Conservation (phyloP, 2,888 invertebrate genomes). For the Heteropelma amictum region DNA sequence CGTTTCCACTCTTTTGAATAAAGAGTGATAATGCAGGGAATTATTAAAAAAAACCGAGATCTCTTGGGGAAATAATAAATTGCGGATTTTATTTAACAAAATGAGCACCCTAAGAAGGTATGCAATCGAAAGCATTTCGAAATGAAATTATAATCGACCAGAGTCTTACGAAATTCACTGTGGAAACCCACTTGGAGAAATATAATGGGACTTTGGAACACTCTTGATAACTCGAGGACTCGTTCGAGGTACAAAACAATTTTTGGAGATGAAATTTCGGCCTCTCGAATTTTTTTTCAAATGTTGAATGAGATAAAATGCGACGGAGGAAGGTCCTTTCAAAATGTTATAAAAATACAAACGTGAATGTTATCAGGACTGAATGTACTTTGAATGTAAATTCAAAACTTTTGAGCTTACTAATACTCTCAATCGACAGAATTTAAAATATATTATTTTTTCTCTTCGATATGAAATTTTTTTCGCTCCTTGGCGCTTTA, state of each 20-base stretch:
- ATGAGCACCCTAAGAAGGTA: too few relatives aligned
- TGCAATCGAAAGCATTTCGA: constrained; percentile 30
- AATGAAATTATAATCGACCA: constrained; percentile 35
- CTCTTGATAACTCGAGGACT: constrained; percentile 24
- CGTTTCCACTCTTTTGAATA: not conserved
- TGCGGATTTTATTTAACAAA: too few relatives aligned
- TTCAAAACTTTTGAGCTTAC: not conserved
- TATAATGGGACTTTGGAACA: constrained; percentile 6
- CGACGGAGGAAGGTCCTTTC: constrained; percentile 3
- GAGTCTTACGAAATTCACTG: constrained; percentile 13
- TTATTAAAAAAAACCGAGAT: not conserved
- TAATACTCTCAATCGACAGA: not conserved
- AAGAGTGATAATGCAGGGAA: too few relatives aligned
- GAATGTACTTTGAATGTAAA: constrained; percentile 2
- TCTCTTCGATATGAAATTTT: too few relatives aligned
- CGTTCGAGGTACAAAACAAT: constrained; percentile 4
- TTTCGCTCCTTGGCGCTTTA: too few relatives aligned
- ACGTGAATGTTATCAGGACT: constrained; percentile 9
- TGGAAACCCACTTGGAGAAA: not conserved
- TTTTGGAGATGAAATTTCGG: constrained; percentile 9
- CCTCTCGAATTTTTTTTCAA: not conserved
- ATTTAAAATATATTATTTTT: not conserved
- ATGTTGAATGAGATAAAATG: not conserved
- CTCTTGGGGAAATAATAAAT: not conserved
- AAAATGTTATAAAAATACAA: not conserved